Base-by-base conservation (phyloP, 2,113 vertebrate species). In the Trochalopteron elliotii region DNA sequence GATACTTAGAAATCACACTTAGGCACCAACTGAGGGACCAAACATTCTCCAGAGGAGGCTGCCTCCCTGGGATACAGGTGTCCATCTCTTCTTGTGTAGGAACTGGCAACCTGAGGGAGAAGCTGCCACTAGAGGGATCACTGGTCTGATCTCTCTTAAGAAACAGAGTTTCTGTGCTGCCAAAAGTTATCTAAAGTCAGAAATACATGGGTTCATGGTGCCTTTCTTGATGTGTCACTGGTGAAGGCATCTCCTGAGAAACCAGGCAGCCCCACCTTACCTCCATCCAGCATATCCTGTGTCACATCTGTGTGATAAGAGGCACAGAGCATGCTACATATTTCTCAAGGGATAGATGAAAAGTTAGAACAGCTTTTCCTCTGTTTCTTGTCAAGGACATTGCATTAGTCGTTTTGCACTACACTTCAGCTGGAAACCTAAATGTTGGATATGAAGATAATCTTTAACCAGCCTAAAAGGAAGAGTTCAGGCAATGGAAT, bases 201-300 rank as follows among this genome's bases (percentile, higher is more conserved):
- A 45, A 69, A 63, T 12, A 18, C 0, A 0, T 16, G 21, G 5
- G 17, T 21, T 25, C 0, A 0, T 6, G 9, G 12, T 37, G 16
- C 19, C 3, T 28, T 23, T 22, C 23, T 37, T 87, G 33, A 12
- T 60, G 35, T 18, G 11, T 31, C 27, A 25, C 20, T 39, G 23
- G 13, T 61, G 37, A 80, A 61, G 42, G 20, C 12, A 2, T 15
- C 17, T 55, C 52, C 16, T 3, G 3, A 23, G 8, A 13, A 35
- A 1, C 27, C 50, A 57, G n/a, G 27, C 31, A 53, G 25, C 28
- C 60, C 7, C n/a, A 56, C 10, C 30, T 56, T 1, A 0, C 33
- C 20, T 70, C 15, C 22, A 31, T 37, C 37, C 17, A 18, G 15
- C 3, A 2, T 2, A 21, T 28, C 14, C 14, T 27, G 15, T 67